Base-by-base conservation (phyloP, 2,113 vertebrate genomes). In the Arvicanthis niloticus region DNA sequence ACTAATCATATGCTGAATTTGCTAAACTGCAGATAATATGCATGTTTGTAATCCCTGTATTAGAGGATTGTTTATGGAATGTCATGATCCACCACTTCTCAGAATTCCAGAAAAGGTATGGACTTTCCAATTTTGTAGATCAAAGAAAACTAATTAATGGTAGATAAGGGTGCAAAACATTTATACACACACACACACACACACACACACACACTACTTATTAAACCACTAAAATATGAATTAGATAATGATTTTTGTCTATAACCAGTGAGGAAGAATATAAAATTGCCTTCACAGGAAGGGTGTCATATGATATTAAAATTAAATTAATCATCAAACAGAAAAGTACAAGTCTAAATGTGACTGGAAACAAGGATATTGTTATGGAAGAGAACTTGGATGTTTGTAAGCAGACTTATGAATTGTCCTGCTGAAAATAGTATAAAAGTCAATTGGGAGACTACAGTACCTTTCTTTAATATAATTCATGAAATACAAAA, bases 401-500 rank as follows among this genome's bases (percentile, higher is more conserved):
- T 97, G 98, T 98, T 70, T 99, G 99, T 98, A 98, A 98, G 62
- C 99, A 99, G 92, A 99, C 99, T 91, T 99, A 99, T 98, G 99
- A 99, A 94, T 98, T 99, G 85, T 99, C 99, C 29, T 92, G 98
- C 95, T 99, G 99, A 99, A 99, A 98, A 99, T 99, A 99, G 88
- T 99, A 98, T 98, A 98, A 99, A 98, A 98, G 97, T 96, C 98
- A 97, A 91, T 97, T 98, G 58, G 99, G 99, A 98, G 99, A 99
- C 89, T 98, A 97, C 96, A 98, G 75, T 99, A 99, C 73, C 99
- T 99, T 78, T 98, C 99, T 21, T 96, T 99, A 97, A 99, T 99
- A 98, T 99, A 99, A 98, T 99, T 99, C 95, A 99, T 99, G 87
- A 99, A 99, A 98, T 99, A 99, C 0, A 99, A 99, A 99, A 99